Evolutionary conservation across 2,888 invertebrate species (phyloP), one percentile per base, ranked within the genome.

Genomic region (Polyploca ridens): DNA sequence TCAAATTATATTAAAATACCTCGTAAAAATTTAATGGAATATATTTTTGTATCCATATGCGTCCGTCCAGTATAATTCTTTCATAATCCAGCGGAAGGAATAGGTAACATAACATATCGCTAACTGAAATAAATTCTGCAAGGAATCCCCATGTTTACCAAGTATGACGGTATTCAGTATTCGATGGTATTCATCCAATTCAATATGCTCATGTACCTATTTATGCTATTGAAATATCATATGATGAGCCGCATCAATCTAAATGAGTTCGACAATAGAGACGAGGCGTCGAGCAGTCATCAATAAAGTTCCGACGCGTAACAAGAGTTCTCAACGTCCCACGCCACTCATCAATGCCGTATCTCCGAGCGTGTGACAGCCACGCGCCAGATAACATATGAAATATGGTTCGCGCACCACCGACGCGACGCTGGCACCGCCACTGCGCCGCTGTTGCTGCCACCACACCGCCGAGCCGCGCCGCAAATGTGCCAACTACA

Each of bases 281-380:
- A 54, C 54, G 54, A 16, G 54, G 54, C 54, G 54, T 54, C 54
- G 54, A 54, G 38, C 59, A 59, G 76, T 66, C 71, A 76, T 76
- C 74, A 76, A 77, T 76, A 77, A 77, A 71, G 76, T 74, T 65
- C 11, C 35, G 68, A 65, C 66, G 66, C 49, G 68, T 64, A 72
- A 65, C 59, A 61, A 54, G 62, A 64, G 64, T 61, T 64, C 54
- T 54, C 54, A 10, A 10, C 54, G 54, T 54, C 54, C 54, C 54
- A 54, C 54, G 54, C 54, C 54, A 54, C 54, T 54, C 54, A 54
- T 54, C 54, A 54, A 58, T 64, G 69, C 67, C 72, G 66, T 74
- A 74, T 71, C 76, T 66, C 64, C 63, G 10, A 19, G 4, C 54
- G 54, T 16, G 54, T 54, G 75, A 65, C 69, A 65, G 64, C 63